phyloP scores from a whole-genome alignment of 2,888 invertebrate species.

The Eucera pruinosa region DNA sequence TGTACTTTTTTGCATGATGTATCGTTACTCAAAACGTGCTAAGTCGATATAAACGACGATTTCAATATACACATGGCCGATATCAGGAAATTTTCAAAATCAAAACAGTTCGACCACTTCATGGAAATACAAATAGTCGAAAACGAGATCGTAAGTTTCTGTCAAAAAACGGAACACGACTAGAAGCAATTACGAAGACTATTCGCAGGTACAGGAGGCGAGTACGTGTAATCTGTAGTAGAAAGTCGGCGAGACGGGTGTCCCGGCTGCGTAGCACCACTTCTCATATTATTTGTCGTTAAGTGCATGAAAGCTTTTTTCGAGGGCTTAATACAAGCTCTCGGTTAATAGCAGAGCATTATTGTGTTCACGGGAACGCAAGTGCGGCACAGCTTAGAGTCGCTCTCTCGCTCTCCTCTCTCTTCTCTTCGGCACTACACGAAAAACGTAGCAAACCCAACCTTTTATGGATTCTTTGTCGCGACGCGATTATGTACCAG shows the following conservation, averaged over 20 bases:
- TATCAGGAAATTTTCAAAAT: no score
- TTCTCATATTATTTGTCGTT: slow-evolving; percentile 76
- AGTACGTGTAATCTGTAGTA: slow-evolving; percentile 22
- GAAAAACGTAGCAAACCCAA: slow-evolving; percentile 61
- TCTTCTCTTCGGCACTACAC: slow-evolving; percentile 59
- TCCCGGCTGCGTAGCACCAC: slow-evolving; percentile 55
- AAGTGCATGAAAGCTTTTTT: slow-evolving; percentile 82
- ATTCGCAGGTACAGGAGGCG: neutral
- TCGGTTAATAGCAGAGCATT: slow-evolving; percentile 74
- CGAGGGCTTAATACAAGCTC: slow-evolving; percentile 79
- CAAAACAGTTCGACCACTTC: neutral
- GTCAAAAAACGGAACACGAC: neutral
- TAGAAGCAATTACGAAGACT: slow-evolving; percentile 12
- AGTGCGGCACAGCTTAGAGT: slow-evolving; percentile 59
- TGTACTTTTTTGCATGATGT: no score
- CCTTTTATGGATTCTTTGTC: slow-evolving; percentile 72
- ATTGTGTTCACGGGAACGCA: slow-evolving; percentile 69
- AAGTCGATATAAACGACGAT: no score
- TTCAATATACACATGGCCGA: no score
- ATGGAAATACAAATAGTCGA: no score
- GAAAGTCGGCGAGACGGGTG: slow-evolving; percentile 48
- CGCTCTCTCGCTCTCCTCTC: slow-evolving; percentile 39
- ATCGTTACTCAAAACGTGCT: no score
- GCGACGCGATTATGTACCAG: slow-evolving; percentile 65
- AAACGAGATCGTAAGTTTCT: slow-evolving; percentile 2